A percentile compares a stretch with the other conserved stretches of the same genome.
Conservation (phyloP, 1,140 invertebrate species). For the Microplitis demolitor region DNA sequence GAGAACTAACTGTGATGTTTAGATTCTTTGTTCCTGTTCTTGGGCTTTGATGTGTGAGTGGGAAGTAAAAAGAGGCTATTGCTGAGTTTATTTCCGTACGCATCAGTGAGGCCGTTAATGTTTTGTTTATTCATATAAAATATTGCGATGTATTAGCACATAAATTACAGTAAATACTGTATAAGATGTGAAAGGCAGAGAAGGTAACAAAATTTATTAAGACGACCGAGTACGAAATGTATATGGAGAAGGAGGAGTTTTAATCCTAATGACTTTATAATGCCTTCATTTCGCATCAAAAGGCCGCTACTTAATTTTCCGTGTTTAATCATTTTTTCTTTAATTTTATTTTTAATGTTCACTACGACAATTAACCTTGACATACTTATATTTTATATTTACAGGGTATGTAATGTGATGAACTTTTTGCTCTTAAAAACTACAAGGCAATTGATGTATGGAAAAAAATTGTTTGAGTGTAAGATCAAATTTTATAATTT, state of each 20-base stretch:
- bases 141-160: constrained; percentile 46
- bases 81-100: no score
- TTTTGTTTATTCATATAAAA: constrained; percentile 58
- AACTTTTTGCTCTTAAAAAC: no score
- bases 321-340: constrained; percentile 2
- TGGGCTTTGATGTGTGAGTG: no score
- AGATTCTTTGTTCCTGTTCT: no score
- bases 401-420: no score
- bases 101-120: constrained; percentile 44
- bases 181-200: neutral
- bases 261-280: constrained; percentile 56
- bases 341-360: neutral
- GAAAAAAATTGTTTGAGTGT: no score
- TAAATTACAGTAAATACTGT: constrained; percentile 30
- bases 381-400: neutral
- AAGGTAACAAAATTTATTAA: neutral
- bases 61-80: no score
- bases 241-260: constrained; percentile 4
- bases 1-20: no score
- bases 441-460: no score
- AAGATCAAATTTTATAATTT: no score
- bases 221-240: neutral
- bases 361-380: neutral
- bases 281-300: constrained; percentile 54
- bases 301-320: constrained; percentile 37